These are phyloP conservation scores for Tragelaphus scriptus DNA, from an alignment of 2,113 vertebrate species.

Conservation along the genomic window DNA sequence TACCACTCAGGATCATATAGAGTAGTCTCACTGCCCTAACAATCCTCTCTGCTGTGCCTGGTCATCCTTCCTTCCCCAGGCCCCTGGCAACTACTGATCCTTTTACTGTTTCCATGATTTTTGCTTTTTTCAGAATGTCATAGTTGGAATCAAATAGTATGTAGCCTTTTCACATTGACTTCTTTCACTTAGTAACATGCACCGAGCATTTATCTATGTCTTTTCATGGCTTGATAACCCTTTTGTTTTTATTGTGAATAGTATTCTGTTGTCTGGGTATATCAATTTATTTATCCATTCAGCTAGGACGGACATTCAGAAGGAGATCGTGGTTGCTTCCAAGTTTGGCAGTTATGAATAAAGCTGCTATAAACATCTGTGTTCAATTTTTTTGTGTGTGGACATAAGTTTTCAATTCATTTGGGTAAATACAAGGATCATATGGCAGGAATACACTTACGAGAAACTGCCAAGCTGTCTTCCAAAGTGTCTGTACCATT, in stretches of 20 bases:
- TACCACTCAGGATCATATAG: fast-evolving
- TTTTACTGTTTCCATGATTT: not conserved
- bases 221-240: not conserved
- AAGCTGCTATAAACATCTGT: not conserved
- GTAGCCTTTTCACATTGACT: not conserved
- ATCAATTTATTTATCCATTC: not conserved
- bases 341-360: not conserved
- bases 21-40: not conserved
- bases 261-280: not conserved
- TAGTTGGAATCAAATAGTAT: not conserved
- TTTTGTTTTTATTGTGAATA: not conserved
- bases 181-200: not conserved
- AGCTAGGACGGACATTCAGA: not conserved
- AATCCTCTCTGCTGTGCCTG: not conserved
- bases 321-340: not conserved
- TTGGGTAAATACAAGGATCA: not conserved
- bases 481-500: not conserved
- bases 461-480: not conserved
- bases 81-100: not conserved
- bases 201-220: not conserved
- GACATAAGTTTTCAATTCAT: not conserved
- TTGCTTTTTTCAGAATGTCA: not conserved
- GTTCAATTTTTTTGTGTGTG: not conserved
- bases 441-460: not conserved
- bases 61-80: fast-evolving